A percentile compares a stretch with the other conserved stretches of the same genome.
Evolutionary conservation across 2,797 vertebrate species (phyloP).

Genomic region (Gobionotothen gibberifrons): DNA sequence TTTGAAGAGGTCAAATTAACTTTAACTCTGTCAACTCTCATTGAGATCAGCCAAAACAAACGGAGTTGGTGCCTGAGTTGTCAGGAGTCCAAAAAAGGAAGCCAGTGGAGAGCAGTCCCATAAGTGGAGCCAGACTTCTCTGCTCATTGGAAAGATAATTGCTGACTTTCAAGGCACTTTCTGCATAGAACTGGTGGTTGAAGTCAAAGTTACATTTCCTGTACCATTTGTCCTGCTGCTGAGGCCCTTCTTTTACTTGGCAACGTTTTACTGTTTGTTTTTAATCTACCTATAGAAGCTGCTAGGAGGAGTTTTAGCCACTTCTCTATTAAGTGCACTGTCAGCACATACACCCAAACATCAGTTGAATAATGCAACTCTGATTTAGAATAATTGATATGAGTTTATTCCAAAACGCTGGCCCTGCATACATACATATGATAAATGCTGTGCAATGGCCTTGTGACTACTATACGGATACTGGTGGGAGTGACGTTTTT

Average conservation of each 20-base stretch:
- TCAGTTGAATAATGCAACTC: constrained; percentile 48
- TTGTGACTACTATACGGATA: neutral
- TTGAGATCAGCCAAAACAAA: constrained; percentile 35
- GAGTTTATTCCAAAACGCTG: neutral
- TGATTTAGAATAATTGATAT: constrained; percentile 8
- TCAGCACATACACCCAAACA: constrained; percentile 32
- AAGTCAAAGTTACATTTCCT: constrained; percentile 38
- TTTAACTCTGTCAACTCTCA: neutral
- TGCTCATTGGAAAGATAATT: constrained; percentile 28
- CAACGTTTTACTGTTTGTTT: constrained; percentile 4
- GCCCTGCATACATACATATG: neutral
- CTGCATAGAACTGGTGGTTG: constrained; percentile 10
- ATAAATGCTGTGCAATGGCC: neutral
- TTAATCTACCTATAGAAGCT: neutral
- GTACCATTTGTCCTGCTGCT: constrained; percentile 21
- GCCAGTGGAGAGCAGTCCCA: constrained; percentile 22
- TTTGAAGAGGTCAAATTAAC: neutral
- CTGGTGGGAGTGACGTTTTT: neutral
- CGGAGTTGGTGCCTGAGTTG: neutral
- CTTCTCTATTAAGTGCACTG: neutral
- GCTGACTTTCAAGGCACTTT: constrained; percentile 37
- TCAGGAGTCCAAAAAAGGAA: constrained; percentile 20
- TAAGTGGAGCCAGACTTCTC: constrained; percentile 38
- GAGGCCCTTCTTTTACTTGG: constrained; percentile 9
- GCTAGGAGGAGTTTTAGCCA: neutral